Conservation (phyloP, 2,888 invertebrate species). For the Tricholauxania praeusta region DNA sequence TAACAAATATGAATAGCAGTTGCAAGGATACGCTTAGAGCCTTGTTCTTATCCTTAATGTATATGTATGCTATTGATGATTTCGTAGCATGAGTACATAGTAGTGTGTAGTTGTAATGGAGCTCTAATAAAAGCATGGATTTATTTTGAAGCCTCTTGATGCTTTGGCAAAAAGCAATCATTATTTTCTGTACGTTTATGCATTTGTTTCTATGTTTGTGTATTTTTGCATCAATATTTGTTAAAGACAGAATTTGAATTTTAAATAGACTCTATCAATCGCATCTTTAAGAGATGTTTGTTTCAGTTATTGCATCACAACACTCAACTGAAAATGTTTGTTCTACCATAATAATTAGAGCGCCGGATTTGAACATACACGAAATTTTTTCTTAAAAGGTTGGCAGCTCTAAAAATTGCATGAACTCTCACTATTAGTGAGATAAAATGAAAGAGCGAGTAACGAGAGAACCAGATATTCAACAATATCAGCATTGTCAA, state of each 20-base stretch:
- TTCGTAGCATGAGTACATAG: background rate
- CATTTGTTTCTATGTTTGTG: constrained; percentile 4
- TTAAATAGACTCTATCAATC: constrained; percentile 29
- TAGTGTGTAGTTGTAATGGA: constrained; percentile 17
- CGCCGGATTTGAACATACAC: too few relatives aligned
- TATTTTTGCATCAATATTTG: constrained; percentile 26
- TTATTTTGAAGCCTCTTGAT: constrained; percentile 20
- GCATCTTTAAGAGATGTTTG: background rate
- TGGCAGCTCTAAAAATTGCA: too few relatives aligned
- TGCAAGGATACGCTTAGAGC: background rate
- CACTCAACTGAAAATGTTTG: constrained; percentile 1
- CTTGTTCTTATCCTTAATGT: constrained; percentile 20
- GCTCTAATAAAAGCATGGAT: constrained; percentile 22
- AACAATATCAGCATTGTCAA: too few relatives aligned
- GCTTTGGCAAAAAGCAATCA: constrained; percentile 13
- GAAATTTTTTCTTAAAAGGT: too few relatives aligned
- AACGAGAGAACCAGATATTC: too few relatives aligned
- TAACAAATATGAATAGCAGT: constrained; percentile 22
- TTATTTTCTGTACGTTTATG: background rate
- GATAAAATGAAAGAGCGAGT: too few relatives aligned
- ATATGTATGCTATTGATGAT: background rate
- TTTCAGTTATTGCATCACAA: constrained; percentile 8
- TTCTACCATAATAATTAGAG: too few relatives aligned
- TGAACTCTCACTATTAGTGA: too few relatives aligned
- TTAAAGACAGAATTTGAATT: constrained; percentile 32